phyloP scores from a whole-genome alignment of 2,888 invertebrate species.

The Zeuzera pyrina region DNA sequence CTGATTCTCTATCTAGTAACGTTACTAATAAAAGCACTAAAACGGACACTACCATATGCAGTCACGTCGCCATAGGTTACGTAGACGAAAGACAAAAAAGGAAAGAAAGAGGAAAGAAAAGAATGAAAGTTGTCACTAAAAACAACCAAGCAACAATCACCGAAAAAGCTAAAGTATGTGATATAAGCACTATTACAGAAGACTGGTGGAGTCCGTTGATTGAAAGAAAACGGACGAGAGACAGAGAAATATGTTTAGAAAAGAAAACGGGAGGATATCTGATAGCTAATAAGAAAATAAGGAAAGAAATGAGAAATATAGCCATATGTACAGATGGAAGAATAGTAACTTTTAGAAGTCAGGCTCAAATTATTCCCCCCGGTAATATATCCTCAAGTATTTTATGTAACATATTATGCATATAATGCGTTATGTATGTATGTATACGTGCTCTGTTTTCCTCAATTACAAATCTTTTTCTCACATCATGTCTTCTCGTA shows the following conservation, averaged over 20 bases:
- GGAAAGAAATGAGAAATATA: constrained; percentile 13
- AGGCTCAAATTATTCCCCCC: constrained; percentile 34
- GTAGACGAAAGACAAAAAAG: constrained; percentile 10
- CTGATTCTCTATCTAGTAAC: constrained; percentile 8
- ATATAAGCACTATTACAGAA: constrained; percentile 34
- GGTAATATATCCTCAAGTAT: too few species aligned
- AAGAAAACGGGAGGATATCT: constrained; percentile 9
- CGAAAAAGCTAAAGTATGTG: constrained; percentile 21
- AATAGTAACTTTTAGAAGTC: constrained; percentile 36
- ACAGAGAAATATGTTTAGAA: constrained; percentile 13
- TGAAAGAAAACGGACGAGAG: constrained; percentile 37
- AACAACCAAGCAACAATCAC: constrained; percentile 30
- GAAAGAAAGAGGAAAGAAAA: constrained; percentile 13
- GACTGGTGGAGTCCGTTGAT: constrained; percentile 53
- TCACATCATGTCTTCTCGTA: too few species aligned
- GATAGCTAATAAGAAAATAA: constrained; percentile 4
- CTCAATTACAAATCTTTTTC: too few species aligned
- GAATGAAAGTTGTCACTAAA: constrained; percentile 22
- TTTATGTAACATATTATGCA: too few species aligned
- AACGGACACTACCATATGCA: constrained; percentile 31
- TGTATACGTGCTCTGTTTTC: too few species aligned
- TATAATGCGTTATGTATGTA: too few species aligned
- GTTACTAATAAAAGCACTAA: constrained; percentile 9
- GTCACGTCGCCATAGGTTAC: constrained; percentile 23
- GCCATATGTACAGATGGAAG: constrained; percentile 23